phyloP scores from a whole-genome alignment of 2,113 vertebrate genomes.

The Erythrocebus patas region DNA sequence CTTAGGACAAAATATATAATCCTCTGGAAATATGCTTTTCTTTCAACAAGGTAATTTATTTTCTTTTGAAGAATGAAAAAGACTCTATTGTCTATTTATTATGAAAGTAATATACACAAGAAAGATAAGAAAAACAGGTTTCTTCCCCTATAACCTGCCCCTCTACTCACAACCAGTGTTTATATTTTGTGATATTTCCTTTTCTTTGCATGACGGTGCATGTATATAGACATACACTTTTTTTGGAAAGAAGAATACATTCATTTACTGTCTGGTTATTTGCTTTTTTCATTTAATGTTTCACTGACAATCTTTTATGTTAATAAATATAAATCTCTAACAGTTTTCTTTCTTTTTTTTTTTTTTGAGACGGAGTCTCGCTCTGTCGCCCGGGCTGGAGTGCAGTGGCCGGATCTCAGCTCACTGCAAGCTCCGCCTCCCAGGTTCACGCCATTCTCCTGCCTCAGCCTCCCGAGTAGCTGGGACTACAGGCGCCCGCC shows the following conservation, averaged over 20 bases:
- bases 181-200: neutral
- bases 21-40: neutral
- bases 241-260: neutral
- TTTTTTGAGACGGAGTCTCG: too few relatives aligned
- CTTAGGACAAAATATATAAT: neutral
- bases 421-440: too few relatives aligned
- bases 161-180: neutral
- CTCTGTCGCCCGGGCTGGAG: too few relatives aligned
- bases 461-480: too few relatives aligned
- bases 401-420: too few relatives aligned
- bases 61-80: neutral
- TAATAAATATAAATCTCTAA: neutral
- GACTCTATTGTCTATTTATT: neutral
- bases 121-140: neutral
- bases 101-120: neutral
- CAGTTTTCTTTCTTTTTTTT: neutral
- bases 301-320: neutral
- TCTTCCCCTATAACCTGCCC: neutral
- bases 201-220: neutral
- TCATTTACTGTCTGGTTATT: neutral
- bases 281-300: neutral
- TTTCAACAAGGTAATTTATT: neutral
- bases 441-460: too few relatives aligned
- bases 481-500: too few relatives aligned
- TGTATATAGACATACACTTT: rapidly evolving